Conservation (phyloP, 2,113 vertebrate genomes). For the Cavia porcellus region DNA sequence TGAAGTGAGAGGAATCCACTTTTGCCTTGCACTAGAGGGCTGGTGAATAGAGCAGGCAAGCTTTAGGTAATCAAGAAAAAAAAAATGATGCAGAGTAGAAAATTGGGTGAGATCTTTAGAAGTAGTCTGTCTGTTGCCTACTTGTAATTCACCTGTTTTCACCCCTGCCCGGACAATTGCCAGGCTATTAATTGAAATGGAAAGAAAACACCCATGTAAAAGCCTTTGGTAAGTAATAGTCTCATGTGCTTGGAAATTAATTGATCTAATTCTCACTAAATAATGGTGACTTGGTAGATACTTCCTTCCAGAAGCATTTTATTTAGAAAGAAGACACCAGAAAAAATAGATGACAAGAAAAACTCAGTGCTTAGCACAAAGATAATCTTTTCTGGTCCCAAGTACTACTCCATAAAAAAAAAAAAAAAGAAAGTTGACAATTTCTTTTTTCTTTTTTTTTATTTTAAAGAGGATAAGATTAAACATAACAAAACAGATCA, state of each 20-base stretch:
- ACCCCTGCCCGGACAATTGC: background rate
- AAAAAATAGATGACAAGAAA: background rate
- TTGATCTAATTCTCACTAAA: background rate
- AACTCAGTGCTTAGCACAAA: background rate
- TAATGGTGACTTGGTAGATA: background rate
- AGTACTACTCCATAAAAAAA: background rate
- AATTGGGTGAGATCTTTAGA: background rate
- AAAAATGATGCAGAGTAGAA: background rate
- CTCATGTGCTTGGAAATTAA: background rate
- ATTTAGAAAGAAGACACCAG: conserved; percentile 33
- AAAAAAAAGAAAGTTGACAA: background rate
- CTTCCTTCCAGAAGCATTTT: conserved; percentile 30
- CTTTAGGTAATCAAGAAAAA: background rate
- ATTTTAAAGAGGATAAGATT: too few relatives aligned
- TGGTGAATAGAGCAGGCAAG: background rate
- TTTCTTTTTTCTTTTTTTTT: too few relatives aligned
- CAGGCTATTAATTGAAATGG: background rate
- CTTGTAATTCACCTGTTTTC: background rate
- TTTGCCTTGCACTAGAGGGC: background rate
- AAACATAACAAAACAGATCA: too few relatives aligned
- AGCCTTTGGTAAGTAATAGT: background rate
- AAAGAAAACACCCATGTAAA: background rate
- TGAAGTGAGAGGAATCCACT: background rate
- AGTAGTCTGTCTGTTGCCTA: background rate
- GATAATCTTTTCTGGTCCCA: background rate